Base-by-base conservation (phyloP, 2,797 vertebrate species). In the Xenops minutus region DNA sequence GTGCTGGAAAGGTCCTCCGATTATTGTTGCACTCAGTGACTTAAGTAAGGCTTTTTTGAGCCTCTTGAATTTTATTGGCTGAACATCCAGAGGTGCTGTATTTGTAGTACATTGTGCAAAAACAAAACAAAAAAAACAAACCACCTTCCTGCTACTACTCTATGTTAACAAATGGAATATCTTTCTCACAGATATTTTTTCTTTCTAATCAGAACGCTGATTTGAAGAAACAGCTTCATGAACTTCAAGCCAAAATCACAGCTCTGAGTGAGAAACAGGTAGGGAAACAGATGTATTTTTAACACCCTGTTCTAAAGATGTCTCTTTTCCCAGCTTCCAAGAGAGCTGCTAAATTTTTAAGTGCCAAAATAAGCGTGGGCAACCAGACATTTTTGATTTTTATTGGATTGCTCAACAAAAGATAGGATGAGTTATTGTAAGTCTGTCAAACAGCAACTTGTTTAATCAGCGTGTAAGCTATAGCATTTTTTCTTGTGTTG, bases 191-290 rank as follows among this genome's bases (percentile, higher is more conserved):
- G 96, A 98, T 98, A 96, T 97, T 98, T 98, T 98, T 98, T 97
- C 96, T 97, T 98, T 97, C 97, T 98, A 97, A 97, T 92, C 97
- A 99, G 99, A 99, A 99, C 12, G 99, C 99, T 98, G 99, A 99
- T 98, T 98, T 99, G 98, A 99, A 99, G 98, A 99, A 99, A 98
- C 99, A 99, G 94, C 99, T 99, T 97, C 99, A 99, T 89, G 99
- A 99, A 98, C 99, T 99, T 93, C 99, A 99, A 98, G 99, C 99
- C 92, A 99, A 99, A 98, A 99, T 99, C 98, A 99, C 99, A 92
- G 99, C 99, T 62, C 98, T 99, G 97, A 99, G 99, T 97, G 99
- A 99, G 98, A 99, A 99, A 97, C 99, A 99, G 99, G 99, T 99
- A 98, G 96, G 98, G 68, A 93, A 94, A 95, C 56, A 85, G 58